A percentile compares a stretch with the other conserved stretches of the same genome.
These are phyloP conservation scores for Melopsittacus undulatus DNA, from an alignment of 2,797 vertebrate genomes.

Conservation along the genomic window DNA sequence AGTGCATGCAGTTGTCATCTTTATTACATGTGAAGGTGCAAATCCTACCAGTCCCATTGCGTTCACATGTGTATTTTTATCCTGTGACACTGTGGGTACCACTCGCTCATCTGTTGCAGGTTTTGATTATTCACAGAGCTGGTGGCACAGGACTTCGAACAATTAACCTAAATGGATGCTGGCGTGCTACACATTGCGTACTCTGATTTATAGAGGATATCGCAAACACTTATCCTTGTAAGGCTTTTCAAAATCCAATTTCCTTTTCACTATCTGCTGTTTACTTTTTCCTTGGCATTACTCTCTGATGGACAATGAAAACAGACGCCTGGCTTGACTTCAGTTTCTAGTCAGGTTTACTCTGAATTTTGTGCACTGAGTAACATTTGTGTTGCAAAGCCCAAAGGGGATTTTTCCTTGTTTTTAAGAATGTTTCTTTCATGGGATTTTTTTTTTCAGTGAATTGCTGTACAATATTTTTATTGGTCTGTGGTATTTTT, in stretches of 20 bases:
- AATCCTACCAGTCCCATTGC: rapidly evolving
- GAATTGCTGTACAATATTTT: neutral
- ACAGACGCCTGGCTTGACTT: neutral
- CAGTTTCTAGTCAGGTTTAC: conserved; percentile 2
- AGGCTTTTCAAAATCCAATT: conserved; percentile 38
- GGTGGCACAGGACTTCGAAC: neutral
- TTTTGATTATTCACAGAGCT: neutral
- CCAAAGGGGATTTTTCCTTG: neutral
- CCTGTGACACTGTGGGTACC: neutral
- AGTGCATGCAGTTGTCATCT: neutral
- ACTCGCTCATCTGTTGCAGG: neutral
- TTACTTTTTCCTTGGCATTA: conserved; percentile 8
- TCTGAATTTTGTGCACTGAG: neutral
- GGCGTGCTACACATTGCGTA: neutral
- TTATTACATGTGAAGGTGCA: neutral
- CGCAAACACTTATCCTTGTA: neutral
- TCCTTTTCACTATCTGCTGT: conserved; percentile 18
- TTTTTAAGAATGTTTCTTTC: neutral
- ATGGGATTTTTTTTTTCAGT: neutral
- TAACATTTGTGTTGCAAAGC: neutral
- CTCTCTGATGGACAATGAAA: conserved; percentile 29
- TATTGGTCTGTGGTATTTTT: neutral
- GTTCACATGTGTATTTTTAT: neutral
- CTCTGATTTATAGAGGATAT: neutral
- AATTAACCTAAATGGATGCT: conserved; percentile 3